These are phyloP conservation scores for Thunnus thynnus DNA, from an alignment of 2,113 vertebrate genomes.

Conservation along the genomic window DNA sequence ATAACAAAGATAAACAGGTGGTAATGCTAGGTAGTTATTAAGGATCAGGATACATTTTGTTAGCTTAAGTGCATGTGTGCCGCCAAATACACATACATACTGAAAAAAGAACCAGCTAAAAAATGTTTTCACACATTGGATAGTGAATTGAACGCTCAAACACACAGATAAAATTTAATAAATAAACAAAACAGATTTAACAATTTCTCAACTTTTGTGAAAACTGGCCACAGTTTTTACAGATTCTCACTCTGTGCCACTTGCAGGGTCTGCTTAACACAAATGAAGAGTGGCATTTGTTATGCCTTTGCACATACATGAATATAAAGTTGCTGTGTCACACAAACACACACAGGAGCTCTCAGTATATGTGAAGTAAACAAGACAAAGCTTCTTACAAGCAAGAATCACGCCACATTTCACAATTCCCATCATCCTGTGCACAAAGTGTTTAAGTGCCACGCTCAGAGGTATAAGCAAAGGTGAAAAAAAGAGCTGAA, in stretches of 20 bases:
- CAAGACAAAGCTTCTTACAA: neutral
- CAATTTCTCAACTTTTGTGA: too few relatives aligned
- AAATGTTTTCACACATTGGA: neutral
- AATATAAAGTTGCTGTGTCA: too few relatives aligned
- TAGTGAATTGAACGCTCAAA: neutral
- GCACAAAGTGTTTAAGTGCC: neutral
- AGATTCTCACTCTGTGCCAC: too few relatives aligned
- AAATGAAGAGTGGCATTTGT: too few relatives aligned
- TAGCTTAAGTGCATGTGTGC: neutral
- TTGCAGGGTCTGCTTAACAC: too few relatives aligned
- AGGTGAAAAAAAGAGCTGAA: too few relatives aligned
- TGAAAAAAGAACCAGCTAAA: neutral
- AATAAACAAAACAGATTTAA: too few relatives aligned
- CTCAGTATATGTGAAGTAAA: neutral
- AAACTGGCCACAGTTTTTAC: too few relatives aligned
- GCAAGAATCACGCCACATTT: neutral
- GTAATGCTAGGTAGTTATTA: neutral
- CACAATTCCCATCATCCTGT: neutral
- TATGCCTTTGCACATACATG: too few relatives aligned
- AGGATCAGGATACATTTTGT: neutral
- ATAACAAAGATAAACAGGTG: constrained; percentile 1
- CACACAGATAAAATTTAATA: too few relatives aligned
- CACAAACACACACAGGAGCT: neutral
- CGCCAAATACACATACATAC: neutral
- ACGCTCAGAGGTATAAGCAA: neutral